Evolutionary conservation across 2,797 vertebrate genomes (phyloP), one percentile per base, ranked within the genome.

Genomic region (Sarcoramphus papa): DNA sequence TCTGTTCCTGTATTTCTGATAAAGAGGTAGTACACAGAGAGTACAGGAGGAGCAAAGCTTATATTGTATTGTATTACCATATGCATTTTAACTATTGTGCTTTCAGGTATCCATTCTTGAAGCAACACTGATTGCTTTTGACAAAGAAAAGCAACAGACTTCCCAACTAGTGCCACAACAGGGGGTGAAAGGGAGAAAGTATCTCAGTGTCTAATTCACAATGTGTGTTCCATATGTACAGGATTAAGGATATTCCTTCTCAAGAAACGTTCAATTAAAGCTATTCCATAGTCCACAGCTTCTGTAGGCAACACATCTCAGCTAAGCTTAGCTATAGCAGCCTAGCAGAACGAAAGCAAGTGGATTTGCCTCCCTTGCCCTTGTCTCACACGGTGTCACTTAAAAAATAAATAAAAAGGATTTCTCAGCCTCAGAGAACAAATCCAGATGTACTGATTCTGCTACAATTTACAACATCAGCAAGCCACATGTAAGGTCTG

Each of bases 1-100:
- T 62, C 76, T 96, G 59, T n/a, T 85, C 69, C 73, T 85, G 37
- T 3, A 14, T 59, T 73, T 33, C 51, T 91, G 68, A 68, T n/a
- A 7, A 51, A 86, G 67, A 28, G 48, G 74, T 0, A 37, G 57
- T 51, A 73, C 43, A 17, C 5, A 27, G n/a, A 28, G 53, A 59
- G 48, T 27, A 15, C 7, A 50, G 53, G 19, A 95, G 74, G 51
- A 88, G 73, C 30, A 65, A 23, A 82, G 80, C 67, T 40, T 24
- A 11, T 2, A 24, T 14, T 57, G 43, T 1, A 3, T 2, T 24
- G 9, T 6, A 37, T 11, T 10, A 24, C 35, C 40, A 21, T 1
- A 7, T 9, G 51, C 47, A 31, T 76, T 78, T 69, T 20, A 93
- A 64, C 54, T 53, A 2, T 5, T 21, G 51, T 47, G 54, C 45